Base-by-base conservation (phyloP, 2,888 invertebrate genomes). In the Graphium colonna region DNA sequence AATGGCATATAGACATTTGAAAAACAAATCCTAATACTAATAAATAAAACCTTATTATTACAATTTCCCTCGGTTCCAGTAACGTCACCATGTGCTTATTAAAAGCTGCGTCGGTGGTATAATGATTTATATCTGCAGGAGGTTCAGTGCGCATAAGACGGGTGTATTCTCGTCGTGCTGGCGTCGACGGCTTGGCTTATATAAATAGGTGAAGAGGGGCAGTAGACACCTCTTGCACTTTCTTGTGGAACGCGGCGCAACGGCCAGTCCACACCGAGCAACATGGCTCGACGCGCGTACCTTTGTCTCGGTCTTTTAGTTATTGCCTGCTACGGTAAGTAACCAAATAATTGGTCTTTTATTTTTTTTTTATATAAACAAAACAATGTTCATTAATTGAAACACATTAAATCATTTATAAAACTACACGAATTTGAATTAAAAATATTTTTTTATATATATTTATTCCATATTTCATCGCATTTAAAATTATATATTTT, bases 141-240 rank as follows among this genome's bases (percentile, higher is more conserved):
- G 78, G 66, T 69, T 73, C 64, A 74, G 77, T 73, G 70, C 69
- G 71, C 69, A 75, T 69, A 80, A 76, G 77, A 79, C 82, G 75
- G 71, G 68, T 70, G 72, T 71, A 68, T 75, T 70, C 65, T 72
- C 61, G 66, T 67, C 69, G 68, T 66, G 68, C 69, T 74, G 65
- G 74, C 70, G 73, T 66, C 63, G 67, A 71, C 68, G 67, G 71
- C 71, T 73, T 73, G 78, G 79, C 77, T 88, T 88, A 87, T 88
- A 89, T 89, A 89, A 88, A 85, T 85, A 85, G 82, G 77, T 82
- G 83, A 87, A 87, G 89, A 88, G 89, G 89, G 89, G 89, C 86
- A 76, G 68, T 72, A 75, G 75, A 78, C 71, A 85, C 80, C 79
- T 86, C 85, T 82, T 86, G 87, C 86, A 87, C 85, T 88, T 88